Evolutionary conservation across 2,113 vertebrate genomes (phyloP), one percentile per base, ranked within the genome.

Genomic region (Prionailurus bengalensis): DNA sequence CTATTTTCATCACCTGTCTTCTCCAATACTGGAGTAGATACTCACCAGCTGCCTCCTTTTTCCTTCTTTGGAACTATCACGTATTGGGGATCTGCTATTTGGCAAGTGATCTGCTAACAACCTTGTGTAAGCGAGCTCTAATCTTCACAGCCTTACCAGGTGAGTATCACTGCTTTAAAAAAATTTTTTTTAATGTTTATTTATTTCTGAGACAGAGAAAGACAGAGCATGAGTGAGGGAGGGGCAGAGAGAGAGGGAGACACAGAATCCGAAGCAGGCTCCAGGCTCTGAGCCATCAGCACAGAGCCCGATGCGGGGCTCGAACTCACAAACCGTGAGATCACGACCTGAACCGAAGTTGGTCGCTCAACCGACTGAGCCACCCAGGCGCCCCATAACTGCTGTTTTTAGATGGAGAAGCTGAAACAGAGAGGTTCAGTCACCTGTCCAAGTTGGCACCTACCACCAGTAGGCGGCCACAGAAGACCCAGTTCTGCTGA

Each of bases 401-500:
- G 33, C 16, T 83, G 2, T 5, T 94, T 81, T 55, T 16, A 71
- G 21, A 5, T 14, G 11, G 63, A 39, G 23, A 89, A 36, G 16
- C 21, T 55, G 17, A 33, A 68, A 66, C 6, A 61, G 42, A 87
- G 61, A 71, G 42, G 7, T 9, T 68, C 17, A 15, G 27, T 53
- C 25, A 6, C 17, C 10, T 9, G 3, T n/a, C 15, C 13, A 17
- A 17, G 9, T 3, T 9, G 33, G 14, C 11, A 12, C 31, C 11
- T 11, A 12, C 31, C 11, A 7, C 14, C 19, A 9, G 13, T 17
- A 6, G 51, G 63, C 0, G 10, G n/a, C 21, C 29, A 7, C 31
- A 76, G 1, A 17, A 33, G 13, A 74, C 6, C 2, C 1, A 14
- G n/a, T 0, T 39, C 90, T 23, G 9, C 6, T n/a, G 16, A 2